Conservation (phyloP, 1,140 invertebrate genomes). For the Sycophila sp. region DNA sequence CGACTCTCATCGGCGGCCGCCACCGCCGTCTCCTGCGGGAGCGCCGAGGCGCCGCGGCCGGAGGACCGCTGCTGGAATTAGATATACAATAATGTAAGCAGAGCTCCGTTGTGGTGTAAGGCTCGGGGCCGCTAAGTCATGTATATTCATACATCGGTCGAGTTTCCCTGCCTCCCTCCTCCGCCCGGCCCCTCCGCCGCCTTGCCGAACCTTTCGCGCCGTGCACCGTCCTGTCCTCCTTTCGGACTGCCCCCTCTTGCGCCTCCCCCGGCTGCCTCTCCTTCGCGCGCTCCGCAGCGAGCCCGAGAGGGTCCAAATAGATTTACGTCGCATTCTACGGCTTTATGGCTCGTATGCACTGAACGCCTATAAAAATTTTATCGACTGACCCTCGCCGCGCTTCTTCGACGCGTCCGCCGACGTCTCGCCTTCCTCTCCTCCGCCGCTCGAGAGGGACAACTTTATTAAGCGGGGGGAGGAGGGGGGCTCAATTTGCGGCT, state of each 20-base stretch:
- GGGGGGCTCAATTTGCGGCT: constrained; percentile 32
- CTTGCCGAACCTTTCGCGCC: constrained; percentile 29
- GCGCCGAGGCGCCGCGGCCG: neutral
- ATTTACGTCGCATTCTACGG: constrained; percentile 54
- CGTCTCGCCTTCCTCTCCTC: neutral
- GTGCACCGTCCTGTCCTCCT: constrained; percentile 41
- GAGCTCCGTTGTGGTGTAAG: constrained; percentile 65
- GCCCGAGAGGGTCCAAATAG: constrained; percentile 53
- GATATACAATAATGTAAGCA: constrained; percentile 70
- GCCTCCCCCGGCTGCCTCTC: constrained; percentile 37
- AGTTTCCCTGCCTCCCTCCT: constrained; percentile 46
- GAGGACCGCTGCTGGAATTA: constrained; percentile 57
- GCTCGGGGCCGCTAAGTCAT: constrained; percentile 64
- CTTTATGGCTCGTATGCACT: constrained; percentile 53
- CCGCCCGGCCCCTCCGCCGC: neutral
- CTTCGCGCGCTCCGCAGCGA: constrained; percentile 49
- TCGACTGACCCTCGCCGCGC: constrained; percentile 23
- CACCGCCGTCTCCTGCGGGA: neutral
- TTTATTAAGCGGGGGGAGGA: constrained; percentile 12
- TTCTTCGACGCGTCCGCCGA: neutral
- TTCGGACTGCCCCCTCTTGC: constrained; percentile 35
- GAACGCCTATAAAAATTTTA: constrained; percentile 47
- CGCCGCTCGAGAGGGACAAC: constrained; percentile 1
- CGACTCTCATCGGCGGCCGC: constrained; percentile 48
- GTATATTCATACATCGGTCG: constrained; percentile 66